Evolutionary conservation across 2,797 vertebrate species (phyloP).

Genomic region (Lepus townsendii): DNA sequence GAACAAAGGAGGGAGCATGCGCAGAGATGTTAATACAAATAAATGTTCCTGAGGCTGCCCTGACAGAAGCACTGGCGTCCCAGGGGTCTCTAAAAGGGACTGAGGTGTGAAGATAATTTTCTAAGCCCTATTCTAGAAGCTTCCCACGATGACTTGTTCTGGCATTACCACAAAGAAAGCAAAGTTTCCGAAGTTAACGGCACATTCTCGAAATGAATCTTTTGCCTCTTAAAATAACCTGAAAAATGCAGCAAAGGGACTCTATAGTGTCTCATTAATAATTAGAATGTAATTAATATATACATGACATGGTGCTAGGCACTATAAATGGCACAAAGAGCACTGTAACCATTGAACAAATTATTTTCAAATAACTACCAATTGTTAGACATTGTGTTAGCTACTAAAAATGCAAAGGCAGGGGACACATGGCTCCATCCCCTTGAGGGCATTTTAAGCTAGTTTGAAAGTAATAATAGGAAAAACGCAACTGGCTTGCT

Average conservation of each 20-base stretch:
- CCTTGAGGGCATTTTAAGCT: slow-evolving; percentile 51
- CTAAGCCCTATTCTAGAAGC: slow-evolving; percentile 60
- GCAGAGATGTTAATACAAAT: slow-evolving; percentile 80
- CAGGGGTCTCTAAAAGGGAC: slow-evolving; percentile 73
- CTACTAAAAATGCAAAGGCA: slow-evolving; percentile 51
- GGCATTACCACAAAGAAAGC: slow-evolving; percentile 77
- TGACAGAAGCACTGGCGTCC: slow-evolving; percentile 68
- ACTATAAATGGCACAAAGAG: neutral
- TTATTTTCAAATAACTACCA: neutral
- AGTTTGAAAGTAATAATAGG: neutral
- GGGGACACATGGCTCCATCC: neutral
- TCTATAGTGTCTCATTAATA: neutral
- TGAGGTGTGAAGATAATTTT: slow-evolving; percentile 81
- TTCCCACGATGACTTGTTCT: slow-evolving; percentile 60
- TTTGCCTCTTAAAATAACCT: slow-evolving; percentile 66
- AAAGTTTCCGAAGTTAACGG: slow-evolving; percentile 65
- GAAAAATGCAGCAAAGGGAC: slow-evolving; percentile 40
- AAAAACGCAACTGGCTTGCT: neutral
- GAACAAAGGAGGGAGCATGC: slow-evolving; percentile 60
- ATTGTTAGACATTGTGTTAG: slow-evolving; percentile 10
- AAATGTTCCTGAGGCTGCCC: slow-evolving; percentile 68
- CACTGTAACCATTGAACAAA: slow-evolving; percentile 28
- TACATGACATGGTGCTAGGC: neutral
- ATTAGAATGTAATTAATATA: neutral
- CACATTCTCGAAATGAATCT: slow-evolving; percentile 73